Percentiles rank a stretch among this genome's conserved stretches.
Conservation (phyloP, 1,140 invertebrate genomes). For the Drosophila ambigua region DNA sequence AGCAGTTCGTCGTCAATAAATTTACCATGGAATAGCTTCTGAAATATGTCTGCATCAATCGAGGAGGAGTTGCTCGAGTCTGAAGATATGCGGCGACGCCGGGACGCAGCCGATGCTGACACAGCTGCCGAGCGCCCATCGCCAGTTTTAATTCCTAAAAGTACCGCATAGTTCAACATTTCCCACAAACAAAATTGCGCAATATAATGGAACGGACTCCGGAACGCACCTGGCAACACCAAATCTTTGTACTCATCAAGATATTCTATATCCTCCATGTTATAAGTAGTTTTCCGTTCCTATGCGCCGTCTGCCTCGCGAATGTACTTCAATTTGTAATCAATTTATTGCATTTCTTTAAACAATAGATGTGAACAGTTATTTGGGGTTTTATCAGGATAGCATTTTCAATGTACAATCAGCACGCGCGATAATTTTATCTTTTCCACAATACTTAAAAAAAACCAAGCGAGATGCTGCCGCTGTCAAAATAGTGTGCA, state of each 20-base stretch:
- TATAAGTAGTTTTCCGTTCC: slow-evolving; percentile 23
- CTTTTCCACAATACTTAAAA: neutral
- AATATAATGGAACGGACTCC: neutral
- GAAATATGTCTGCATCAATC: slow-evolving; percentile 69
- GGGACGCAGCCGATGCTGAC: slow-evolving; percentile 10
- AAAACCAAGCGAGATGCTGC: slow-evolving; percentile 1
- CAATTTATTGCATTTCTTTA: slow-evolving; percentile 1
- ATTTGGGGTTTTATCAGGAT: no score
- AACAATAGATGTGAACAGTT: neutral
- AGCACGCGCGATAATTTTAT: neutral
- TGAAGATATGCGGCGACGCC: slow-evolving; percentile 53
- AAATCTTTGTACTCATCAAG: slow-evolving; percentile 73
- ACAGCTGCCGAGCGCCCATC: slow-evolving; percentile 21
- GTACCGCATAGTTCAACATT: neutral
- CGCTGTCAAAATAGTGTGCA: no score
- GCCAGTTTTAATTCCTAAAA: slow-evolving; percentile 51
- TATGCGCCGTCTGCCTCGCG: slow-evolving; percentile 8
- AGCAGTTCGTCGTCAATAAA: slow-evolving; percentile 55
- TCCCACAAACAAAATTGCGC: neutral
- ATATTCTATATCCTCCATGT: slow-evolving; percentile 73
- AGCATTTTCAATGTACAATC: slow-evolving; percentile 1
- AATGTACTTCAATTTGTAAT: neutral
- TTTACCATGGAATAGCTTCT: slow-evolving; percentile 66
- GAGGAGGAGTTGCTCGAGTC: slow-evolving; percentile 65
- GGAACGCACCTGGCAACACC: slow-evolving; percentile 59